phyloP scores from a whole-genome alignment of 1,140 invertebrate genomes.

The Zaprionus tsacasi region DNA sequence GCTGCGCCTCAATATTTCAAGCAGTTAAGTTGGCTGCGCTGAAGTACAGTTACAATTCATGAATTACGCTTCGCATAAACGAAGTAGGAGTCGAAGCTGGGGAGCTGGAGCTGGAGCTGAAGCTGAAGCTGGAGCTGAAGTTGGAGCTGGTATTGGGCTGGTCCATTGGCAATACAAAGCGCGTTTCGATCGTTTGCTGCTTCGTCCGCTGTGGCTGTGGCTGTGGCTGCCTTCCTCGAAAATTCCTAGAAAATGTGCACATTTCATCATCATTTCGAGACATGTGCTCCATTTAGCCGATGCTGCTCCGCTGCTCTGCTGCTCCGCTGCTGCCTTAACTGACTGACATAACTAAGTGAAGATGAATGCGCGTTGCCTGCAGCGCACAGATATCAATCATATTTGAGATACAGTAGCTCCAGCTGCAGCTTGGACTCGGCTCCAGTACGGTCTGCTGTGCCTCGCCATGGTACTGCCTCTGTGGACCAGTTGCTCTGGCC shows the following conservation, averaged over 20 bases:
- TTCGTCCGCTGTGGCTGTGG: neutral
- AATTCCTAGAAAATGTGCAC: conserved; percentile 83
- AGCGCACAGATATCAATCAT: conserved; percentile 80
- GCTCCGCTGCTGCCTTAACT: conserved; percentile 64
- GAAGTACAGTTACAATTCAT: no score
- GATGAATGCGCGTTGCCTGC: conserved; percentile 75
- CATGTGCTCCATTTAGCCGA: conserved; percentile 78
- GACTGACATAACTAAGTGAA: conserved; percentile 83
- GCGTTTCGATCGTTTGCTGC: conserved; percentile 49
- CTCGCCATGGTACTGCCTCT: conserved; percentile 8
- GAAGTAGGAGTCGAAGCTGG: no score
- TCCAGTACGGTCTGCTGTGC: neutral
- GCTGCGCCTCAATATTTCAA: no score
- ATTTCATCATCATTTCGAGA: conserved; percentile 84
- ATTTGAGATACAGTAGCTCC: conserved; percentile 74
- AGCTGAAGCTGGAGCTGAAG: conserved; percentile 17
- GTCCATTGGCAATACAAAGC: conserved; percentile 50
- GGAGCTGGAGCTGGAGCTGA: neutral
- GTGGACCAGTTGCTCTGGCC: conserved; percentile 51
- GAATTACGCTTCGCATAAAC: no score
- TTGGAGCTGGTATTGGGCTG: conserved; percentile 22
- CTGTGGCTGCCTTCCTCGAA: conserved; percentile 23
- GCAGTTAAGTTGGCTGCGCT: no score
- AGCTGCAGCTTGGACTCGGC: neutral
- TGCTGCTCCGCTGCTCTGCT: conserved; percentile 11